Conservation (phyloP, 2,888 invertebrate species). For the Papilio protenor region DNA sequence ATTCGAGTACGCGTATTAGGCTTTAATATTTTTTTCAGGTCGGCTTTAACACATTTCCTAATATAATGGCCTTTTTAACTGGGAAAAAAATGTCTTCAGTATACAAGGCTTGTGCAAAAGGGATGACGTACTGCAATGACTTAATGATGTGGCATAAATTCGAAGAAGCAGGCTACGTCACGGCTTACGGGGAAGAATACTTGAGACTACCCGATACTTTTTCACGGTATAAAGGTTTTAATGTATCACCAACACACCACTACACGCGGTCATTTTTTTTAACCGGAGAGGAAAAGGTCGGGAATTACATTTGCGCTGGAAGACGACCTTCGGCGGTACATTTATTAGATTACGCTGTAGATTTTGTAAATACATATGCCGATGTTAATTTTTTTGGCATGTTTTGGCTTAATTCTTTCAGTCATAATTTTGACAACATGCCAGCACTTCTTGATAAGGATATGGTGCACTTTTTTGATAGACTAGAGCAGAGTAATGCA, state of each 20-base stretch:
- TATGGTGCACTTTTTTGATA: slow-evolving; percentile 81
- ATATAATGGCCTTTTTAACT: slow-evolving; percentile 91
- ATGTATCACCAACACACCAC: slow-evolving; percentile 90
- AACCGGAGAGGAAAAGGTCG: slow-evolving; percentile 82
- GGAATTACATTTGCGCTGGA: slow-evolving; percentile 70
- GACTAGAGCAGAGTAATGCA: slow-evolving; percentile 79
- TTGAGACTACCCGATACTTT: slow-evolving; percentile 87
- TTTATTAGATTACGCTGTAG: slow-evolving; percentile 86
- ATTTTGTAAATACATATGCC: slow-evolving; percentile 85
- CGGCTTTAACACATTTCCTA: slow-evolving; percentile 95
- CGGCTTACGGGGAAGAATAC: slow-evolving; percentile 91
- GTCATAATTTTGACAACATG: slow-evolving; percentile 87
- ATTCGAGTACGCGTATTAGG: not conserved
- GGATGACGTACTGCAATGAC: slow-evolving; percentile 86
- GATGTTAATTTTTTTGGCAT: slow-evolving; percentile 87
- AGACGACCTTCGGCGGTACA: slow-evolving; percentile 85
- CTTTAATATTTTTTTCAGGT: slow-evolving; percentile 75
- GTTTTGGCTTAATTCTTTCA: slow-evolving; percentile 90
- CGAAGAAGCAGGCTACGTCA: slow-evolving; percentile 87
- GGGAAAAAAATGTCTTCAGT: slow-evolving; percentile 84
- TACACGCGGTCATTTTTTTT: slow-evolving; percentile 90
- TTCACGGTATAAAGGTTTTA: slow-evolving; percentile 84
- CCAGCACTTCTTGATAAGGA: slow-evolving; percentile 86
- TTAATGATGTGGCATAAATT: slow-evolving; percentile 91
- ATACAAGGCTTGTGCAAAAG: slow-evolving; percentile 75